phyloP scores from a whole-genome alignment of 1,140 invertebrate species.

The Caenorhabditis brenneri region DNA sequence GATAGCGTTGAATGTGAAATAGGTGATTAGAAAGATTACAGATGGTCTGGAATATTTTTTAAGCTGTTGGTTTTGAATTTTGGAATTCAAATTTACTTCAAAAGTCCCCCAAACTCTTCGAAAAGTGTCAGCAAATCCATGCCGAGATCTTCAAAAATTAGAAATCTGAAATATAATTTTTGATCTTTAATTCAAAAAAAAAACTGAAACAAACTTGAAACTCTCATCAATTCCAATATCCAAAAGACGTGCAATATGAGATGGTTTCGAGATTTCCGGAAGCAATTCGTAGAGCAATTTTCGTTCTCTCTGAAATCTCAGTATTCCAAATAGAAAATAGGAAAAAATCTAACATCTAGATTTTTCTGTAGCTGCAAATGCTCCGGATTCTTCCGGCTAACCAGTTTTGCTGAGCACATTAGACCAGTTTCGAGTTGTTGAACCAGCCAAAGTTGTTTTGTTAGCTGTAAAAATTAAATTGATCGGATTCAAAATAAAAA shows the following conservation, averaged over 20 bases:
- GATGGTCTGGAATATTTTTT: neutral
- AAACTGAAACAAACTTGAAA: neutral
- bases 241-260: neutral
- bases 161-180: neutral
- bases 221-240: neutral
- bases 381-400: constrained; percentile 4
- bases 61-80: neutral
- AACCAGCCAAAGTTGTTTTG: constrained; percentile 29
- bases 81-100: neutral
- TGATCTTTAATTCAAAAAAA: neutral
- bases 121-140: constrained; percentile 12
- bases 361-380: neutral
- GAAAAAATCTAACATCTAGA: neutral
- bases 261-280: neutral
- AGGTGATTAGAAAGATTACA: neutral
- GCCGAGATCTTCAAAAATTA: constrained; percentile 20
- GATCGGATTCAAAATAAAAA: neutral
- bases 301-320: neutral
- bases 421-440: neutral
- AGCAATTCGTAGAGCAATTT: neutral
- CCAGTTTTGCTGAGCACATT: neutral
- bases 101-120: neutral
- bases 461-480: neutral
- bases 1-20: constrained; percentile 1
- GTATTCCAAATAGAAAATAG: neutral